These are phyloP conservation scores for Drepanosiphum platanoidis DNA, from an alignment of 2,888 invertebrate genomes.

Conservation along the genomic window DNA sequence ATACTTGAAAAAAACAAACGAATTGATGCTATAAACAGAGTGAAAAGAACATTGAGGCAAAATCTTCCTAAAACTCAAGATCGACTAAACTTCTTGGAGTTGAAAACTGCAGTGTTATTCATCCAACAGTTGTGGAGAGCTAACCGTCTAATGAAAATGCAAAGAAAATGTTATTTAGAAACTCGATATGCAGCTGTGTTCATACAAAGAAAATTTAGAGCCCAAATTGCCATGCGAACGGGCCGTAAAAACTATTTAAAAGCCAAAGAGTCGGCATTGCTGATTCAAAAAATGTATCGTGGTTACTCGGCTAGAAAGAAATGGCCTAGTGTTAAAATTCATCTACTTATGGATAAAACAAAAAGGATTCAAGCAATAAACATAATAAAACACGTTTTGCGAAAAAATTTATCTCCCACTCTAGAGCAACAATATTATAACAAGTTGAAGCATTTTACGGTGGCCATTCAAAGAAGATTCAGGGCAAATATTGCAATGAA, in stretches of 20 bases:
- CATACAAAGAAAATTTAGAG: constrained; percentile 60
- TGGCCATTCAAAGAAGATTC: constrained; percentile 52
- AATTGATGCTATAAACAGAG: background rate
- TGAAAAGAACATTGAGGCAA: constrained; percentile 8
- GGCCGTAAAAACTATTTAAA: constrained; percentile 10
- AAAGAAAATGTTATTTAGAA: background rate
- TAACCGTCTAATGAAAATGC: background rate
- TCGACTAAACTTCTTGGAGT: background rate
- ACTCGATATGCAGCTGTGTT: constrained; percentile 28
- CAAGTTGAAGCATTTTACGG: background rate
- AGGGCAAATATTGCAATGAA: constrained; percentile 15
- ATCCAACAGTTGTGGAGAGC: constrained; percentile 31
- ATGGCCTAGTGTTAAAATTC: background rate
- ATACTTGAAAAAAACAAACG: background rate
- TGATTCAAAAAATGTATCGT: constrained; percentile 57
- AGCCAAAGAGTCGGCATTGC: constrained; percentile 1
- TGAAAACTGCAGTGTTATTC: background rate
- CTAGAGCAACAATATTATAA: background rate
- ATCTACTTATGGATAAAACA: background rate
- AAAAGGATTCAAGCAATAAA: background rate
- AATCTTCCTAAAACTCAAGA: background rate
- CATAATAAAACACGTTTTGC: background rate
- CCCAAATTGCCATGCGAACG: background rate
- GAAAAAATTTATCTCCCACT: background rate
- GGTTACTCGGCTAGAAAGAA: constrained; percentile 11